Base-by-base conservation (phyloP, 2,888 invertebrate species). In the Cremastinae sp. region DNA sequence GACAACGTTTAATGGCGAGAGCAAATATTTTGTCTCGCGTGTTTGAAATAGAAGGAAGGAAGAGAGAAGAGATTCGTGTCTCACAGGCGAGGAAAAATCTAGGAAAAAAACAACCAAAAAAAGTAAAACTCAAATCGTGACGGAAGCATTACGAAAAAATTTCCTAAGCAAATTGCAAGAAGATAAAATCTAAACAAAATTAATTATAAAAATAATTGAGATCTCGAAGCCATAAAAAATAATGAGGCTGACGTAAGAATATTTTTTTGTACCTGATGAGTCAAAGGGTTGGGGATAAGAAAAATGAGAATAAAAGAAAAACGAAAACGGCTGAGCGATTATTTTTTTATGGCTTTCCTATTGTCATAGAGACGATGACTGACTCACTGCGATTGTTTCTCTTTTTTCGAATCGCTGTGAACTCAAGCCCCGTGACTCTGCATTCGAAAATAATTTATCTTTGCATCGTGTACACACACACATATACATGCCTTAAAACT, bases 361-460 rank as follows among this genome's bases (percentile, higher is more conserved):
- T 65, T 49, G 56, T 51, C 49, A 20, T 66, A 14, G 20, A 59
- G 2, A 5, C 59, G 65, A 51, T 58, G 56, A 68, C 55, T 12
- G 37, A 68, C 37, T 49, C 37, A 20, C 12, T 28, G 55, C 45
- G 18, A 55, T 66, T 56, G 64, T 59, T 45, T 56, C 55, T 37
- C 16, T 20, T 22, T 39, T 56, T 28, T 5, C 28, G 56, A 35
- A 56, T 56, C 66, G 56, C 37, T 37, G 37, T 9, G 56, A 66
- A 66, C n/a, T 47, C 47, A 47, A 56, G 45, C 66, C 56, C 45
- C 56, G 37, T 39, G 37, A 66, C 49, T 64, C 9, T 18, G 9
- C 18, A 1, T 3, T 22, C 5, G 20, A n/a, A 51, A 22, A 7
- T 51, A 47, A 28, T 35, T n/a, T n/a, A 47, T 28, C 12, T 28